These are phyloP conservation scores for Drosophila meridionalis DNA, from an alignment of 2,888 invertebrate genomes.

Conservation along the genomic window DNA sequence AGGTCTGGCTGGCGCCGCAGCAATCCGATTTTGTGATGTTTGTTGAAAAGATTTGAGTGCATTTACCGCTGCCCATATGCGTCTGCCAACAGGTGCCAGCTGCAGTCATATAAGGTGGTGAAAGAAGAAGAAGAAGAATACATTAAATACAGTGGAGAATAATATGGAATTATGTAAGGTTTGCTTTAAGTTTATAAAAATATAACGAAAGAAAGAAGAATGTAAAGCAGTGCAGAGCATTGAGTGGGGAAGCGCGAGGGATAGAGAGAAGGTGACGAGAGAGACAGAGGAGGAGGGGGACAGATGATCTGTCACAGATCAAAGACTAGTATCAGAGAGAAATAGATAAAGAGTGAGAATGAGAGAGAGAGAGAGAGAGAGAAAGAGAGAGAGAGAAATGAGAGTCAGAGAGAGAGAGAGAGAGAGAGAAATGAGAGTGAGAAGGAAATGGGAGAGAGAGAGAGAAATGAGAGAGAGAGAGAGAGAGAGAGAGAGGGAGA, in stretches of 20 bases:
- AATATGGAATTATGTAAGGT: neutral
- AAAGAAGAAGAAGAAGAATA: neutral
- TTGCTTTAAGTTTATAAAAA: neutral
- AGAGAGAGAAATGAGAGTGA: no score
- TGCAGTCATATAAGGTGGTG: constrained; percentile 43
- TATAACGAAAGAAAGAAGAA: neutral
- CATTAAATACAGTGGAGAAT: neutral
- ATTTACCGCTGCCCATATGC: constrained; percentile 92
- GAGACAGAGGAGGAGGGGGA: no score
- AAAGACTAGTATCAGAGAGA: no score
- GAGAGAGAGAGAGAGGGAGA: no score
- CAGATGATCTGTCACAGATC: no score
- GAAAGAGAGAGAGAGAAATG: neutral
- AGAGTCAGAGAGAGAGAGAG: neutral
- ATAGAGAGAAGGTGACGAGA: no score
- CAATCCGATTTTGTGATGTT: constrained; percentile 92
- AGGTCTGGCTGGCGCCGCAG: constrained; percentile 86
- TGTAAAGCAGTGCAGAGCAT: neutral
- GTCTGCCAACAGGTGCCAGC: constrained; percentile 96
- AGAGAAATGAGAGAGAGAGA: no score
- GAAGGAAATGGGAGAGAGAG: no score
- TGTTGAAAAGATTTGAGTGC: constrained; percentile 91
- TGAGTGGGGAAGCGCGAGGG: neutral
- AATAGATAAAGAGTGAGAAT: no score
- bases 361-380: neutral